These are phyloP conservation scores for Gisinianus flammeolus DNA, from an alignment of 2,888 invertebrate species.

Conservation along the genomic window DNA sequence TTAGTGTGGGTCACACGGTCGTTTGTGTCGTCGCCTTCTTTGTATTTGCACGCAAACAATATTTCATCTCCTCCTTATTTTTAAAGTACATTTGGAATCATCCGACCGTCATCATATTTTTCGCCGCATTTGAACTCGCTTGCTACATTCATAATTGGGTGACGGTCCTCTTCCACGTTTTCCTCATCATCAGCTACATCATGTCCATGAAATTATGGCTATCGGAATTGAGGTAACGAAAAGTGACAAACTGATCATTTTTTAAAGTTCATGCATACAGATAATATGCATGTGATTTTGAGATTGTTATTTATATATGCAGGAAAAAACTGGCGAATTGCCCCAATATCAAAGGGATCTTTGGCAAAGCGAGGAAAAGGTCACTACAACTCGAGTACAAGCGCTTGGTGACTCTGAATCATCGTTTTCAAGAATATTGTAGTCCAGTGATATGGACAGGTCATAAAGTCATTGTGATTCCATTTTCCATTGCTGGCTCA, in stretches of 20 bases:
- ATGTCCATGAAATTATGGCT: not conserved
- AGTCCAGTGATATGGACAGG: not conserved
- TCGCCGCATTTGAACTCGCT: not conserved
- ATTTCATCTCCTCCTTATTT: not conserved
- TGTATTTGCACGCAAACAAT: not conserved
- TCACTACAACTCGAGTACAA: not conserved
- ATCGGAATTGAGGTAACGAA: not conserved
- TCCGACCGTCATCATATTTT: not conserved
- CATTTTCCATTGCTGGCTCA: slow-evolving; percentile 1
- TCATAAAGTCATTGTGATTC: slow-evolving; percentile 9
- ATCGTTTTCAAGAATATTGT: not conserved
- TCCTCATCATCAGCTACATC: not conserved
- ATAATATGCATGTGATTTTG: not conserved
- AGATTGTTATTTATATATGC: too few species aligned
- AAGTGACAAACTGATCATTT: too few species aligned
- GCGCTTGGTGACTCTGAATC: not conserved
- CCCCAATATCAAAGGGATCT: not conserved
- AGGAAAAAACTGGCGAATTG: not conserved
- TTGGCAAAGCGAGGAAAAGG: not conserved
- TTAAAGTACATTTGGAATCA: not conserved
- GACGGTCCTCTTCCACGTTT: not conserved
- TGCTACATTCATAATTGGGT: not conserved
- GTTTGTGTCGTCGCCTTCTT: not conserved
- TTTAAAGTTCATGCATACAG: not conserved
- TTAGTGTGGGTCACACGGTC: not conserved